phyloP scores from a whole-genome alignment of 2,888 invertebrate species.

The Melinopterus prodromus region DNA sequence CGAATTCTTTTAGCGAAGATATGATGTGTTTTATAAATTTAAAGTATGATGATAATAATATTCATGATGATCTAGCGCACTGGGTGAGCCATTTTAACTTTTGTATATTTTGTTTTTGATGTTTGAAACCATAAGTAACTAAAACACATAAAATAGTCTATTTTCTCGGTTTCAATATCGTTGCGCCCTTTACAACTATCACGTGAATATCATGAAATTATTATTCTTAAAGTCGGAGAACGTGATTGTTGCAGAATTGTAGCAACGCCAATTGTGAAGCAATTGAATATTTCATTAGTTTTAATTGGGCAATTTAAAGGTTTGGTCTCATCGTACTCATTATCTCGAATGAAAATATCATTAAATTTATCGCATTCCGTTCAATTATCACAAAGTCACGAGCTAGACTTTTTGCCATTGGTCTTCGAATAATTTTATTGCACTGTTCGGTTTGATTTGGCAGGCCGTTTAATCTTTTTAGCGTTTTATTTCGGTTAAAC shows the following conservation, averaged over 20 bases:
- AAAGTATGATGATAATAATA: not conserved
- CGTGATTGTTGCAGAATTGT: no score
- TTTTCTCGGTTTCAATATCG: no score
- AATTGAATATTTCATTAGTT: not conserved
- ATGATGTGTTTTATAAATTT: not conserved
- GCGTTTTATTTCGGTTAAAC: no score
- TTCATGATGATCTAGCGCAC: no score
- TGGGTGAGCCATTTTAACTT: no score
- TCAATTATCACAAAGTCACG: not conserved
- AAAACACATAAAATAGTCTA: no score
- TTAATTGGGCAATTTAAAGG: not conserved
- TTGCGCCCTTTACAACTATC: no score
- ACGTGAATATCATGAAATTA: no score
- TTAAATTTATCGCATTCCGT: not conserved
- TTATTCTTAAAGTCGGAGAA: no score
- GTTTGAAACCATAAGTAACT: no score
- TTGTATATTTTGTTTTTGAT: no score
- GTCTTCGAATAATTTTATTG: not conserved
- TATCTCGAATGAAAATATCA: not conserved
- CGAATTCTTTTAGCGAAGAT: not conserved
- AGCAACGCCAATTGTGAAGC: no score
- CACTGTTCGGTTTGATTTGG: not conserved
- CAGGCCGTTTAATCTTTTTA: not conserved
- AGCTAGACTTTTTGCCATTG: not conserved
- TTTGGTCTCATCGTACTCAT: not conserved